Evolutionary conservation across 2,113 vertebrate genomes (phyloP).

Genomic region (Tonatia bakeri): DNA sequence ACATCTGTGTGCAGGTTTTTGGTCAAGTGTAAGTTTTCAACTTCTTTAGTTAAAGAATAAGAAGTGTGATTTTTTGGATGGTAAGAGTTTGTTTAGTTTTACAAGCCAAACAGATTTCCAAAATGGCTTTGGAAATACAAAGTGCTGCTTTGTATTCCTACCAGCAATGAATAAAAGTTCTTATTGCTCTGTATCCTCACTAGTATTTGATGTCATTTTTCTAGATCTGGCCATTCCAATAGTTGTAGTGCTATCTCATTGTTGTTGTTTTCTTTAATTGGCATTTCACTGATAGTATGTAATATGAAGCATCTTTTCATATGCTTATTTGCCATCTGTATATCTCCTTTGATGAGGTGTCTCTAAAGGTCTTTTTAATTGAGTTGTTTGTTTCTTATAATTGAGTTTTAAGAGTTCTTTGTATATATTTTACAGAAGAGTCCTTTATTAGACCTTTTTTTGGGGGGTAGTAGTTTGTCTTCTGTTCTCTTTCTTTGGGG

Average conservation of each 20-base stretch:
- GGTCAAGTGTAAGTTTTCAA: neutral
- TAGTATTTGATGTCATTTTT: neutral
- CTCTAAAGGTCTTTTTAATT: neutral
- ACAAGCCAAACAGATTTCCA: neutral
- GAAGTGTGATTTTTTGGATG: neutral
- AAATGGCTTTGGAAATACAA: too few species aligned
- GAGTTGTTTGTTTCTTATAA: neutral
- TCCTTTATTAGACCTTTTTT: neutral
- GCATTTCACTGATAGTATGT: neutral
- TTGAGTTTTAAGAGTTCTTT: neutral
- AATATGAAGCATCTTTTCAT: neutral
- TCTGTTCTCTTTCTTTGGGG: neutral
- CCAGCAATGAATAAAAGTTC: neutral
- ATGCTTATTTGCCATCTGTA: neutral
- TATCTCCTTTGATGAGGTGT: too few species aligned
- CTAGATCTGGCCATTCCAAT: neutral
- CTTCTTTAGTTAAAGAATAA: neutral
- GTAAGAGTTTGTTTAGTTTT: neutral
- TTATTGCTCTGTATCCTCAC: too few species aligned
- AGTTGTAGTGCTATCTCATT: neutral
- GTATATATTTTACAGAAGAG: neutral
- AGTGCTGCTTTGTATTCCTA: neutral
- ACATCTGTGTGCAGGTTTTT: neutral
- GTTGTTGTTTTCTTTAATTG: neutral
- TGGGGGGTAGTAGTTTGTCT: neutral